Base-by-base conservation (phyloP, 2,888 invertebrate genomes). In the Protodeltote pygarga region DNA sequence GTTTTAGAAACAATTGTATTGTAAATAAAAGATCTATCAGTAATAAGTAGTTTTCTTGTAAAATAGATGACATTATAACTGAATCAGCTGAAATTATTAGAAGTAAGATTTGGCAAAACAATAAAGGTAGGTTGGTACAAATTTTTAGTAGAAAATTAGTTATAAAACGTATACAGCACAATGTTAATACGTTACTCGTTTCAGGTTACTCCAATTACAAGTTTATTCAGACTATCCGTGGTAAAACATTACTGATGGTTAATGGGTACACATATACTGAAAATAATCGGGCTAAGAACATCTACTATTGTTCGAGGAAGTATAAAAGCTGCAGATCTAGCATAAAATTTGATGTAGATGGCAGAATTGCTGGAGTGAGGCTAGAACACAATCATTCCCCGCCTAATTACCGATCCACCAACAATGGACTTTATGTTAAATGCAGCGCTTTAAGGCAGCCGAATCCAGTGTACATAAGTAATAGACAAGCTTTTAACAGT, bases 381-480 rank as follows among this genome's bases (percentile, higher is more conserved):
- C 9, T 39, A 3, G 55, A 57, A n/a, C 73, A 73, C 17, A 54
- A 70, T 11, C 83, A 84, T 48, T 32, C 46, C 2, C 81, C 81
- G 0, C 83, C 79, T 0, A 50, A 67, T 15, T 78, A 77, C 31
- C 34, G 38, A 0, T 27, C 39, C 3, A 66, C 65, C 0, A 10
- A 19, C 0, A 33, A 44, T 15, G 70, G 72, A 21, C 44, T 64
- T 2, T 65, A 71, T 35, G 33, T 69, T 4, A 68, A 64, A 32
- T 52, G 47, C 10, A 58, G 40, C n/a, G 21, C 14, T n/a, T 47
- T 52, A 9, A 19, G 25, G 2, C 14, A 38, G 16, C 55, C 42
- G 2, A 5, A 1, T 8, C 5, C n/a, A 5, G 2, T n/a, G 2
- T n/a, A 14, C 3, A 8, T 10, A 3, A 1, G 13, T 10, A 5